Base-by-base conservation (phyloP, 64 coral and sea anemone genomes). In the Stylophora pistillata region DNA sequence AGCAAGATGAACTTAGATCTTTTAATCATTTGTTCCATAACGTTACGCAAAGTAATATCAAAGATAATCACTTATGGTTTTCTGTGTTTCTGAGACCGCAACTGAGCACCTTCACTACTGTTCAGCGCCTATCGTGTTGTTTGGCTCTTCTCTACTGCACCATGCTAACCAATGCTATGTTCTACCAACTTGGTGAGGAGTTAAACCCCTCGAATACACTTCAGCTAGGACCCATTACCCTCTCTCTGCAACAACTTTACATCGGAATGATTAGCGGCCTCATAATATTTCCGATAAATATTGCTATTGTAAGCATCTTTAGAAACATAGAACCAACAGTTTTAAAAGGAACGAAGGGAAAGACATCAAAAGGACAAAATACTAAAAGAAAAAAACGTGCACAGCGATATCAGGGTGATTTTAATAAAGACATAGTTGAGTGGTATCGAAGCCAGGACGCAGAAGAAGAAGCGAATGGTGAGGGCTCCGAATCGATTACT, bases 101-200 rank as follows among this genome's bases (percentile, higher is more conserved):
- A 16, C 37, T 29, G 57, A 96, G 95, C 60, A 74, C 74, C 16
- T 96, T 96, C 81, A 93, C 91, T 14, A 78, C 91, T 63, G 91
- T 93, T 16, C 95, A 93, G 74, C 89, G 95, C 56, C 30, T 93
- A 11, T 96, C 95, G 18, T 96, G 95, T 30, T 96, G 95, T 54
- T 86, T 89, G 57, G 72, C 85, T 21, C 80, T 93, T 30, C 32
- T 93, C 27, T 93, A 73, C 55, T 82, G 65, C 47, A 71, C 78
- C 31, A 96, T 96, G 95, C 63, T 96, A 13, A 33, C 85, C 9
- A 96, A 96, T 68, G 63, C 86, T 15, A n/a, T 90, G 17, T 96
- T 93, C 52, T 79, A 89, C 29, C 37, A 74, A 61, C 56, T 89
- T 68, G 80, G 69, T 53, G 53, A 54, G 74, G 58, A 81, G 53